Evolutionary conservation across 1,140 invertebrate genomes (phyloP), one percentile per base, ranked within the genome.

Genomic region (Cotesia glomerata): DNA sequence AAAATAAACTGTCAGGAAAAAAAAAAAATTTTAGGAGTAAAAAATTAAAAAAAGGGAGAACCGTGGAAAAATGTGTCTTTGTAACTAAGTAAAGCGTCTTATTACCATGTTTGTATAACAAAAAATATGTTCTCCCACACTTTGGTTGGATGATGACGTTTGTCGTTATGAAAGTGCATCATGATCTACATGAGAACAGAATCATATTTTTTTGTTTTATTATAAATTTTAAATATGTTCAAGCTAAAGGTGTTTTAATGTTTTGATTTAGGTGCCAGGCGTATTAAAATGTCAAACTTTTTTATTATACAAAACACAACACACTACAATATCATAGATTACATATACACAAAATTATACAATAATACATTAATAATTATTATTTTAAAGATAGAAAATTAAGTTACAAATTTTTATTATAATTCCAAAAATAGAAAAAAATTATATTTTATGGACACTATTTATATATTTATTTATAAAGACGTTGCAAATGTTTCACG

Each of bases 401-500:
- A 13, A 61, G n/a, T 56, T 14, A 51, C 51, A 32, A 51, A 65
- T 49, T 14, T 11, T 65, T 18, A n/a, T 65, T 14, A 32, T 14
- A 49, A 59, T 69, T 58, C 16, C 34, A 34, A 70, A 9, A 16
- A 49, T 32, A 54, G 5, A 54, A 68, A 56, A 34, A 35, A 9
- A 16, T 54, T 26, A 45, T 18, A 26, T 52, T 32, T 49, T 34
- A 68, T 32, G 39, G 13, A 68, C 13, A 14, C 11, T 54, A 51
- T 66, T 66, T 66, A 51, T 26, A 49, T 49, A 13, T 78, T n/a
- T 54, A 78, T 76, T 82, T 80, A 77, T 86, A 80, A 77, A 74
- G 76, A 81, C 81, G 82, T 86, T 86, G 82, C 84, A 84, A 87
- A 85, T 85, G 81, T 86, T 78, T 86, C 85, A 78, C 61, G 79